These are phyloP conservation scores for Teleiodes luculella DNA, from an alignment of 2,888 invertebrate genomes.

Conservation along the genomic window DNA sequence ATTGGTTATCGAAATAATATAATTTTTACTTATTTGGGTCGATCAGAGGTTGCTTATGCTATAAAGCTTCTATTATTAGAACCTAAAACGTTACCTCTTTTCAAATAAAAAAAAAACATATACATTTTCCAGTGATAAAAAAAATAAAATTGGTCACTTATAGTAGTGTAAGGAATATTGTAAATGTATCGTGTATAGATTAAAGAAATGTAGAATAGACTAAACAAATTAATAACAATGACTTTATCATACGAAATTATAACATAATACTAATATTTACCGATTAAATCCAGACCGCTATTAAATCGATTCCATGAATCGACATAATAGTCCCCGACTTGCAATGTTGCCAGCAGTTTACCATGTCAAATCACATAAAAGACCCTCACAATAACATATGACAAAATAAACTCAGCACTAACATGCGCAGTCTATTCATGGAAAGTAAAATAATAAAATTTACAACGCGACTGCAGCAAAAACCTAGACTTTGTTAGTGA, in stretches of 20 bases:
- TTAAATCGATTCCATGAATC: not conserved
- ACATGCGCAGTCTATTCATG: constrained; percentile 10
- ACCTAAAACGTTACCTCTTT: too few species aligned
- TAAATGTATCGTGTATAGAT: too few species aligned
- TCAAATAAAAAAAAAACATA: not conserved
- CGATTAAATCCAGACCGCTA: too few species aligned
- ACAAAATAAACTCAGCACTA: constrained; percentile 10
- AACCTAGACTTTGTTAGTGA: constrained; percentile 10
- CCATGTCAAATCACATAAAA: constrained; percentile 2
- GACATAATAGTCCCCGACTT: not conserved
- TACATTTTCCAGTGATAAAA: not conserved
- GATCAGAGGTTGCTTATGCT: too few species aligned
- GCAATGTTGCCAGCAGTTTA: not conserved
- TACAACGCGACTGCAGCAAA: constrained; percentile 12
- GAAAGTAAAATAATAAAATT: constrained; percentile 16
- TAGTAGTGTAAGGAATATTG: too few species aligned
- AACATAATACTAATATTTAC: not conserved
- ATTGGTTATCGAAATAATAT: too few species aligned
- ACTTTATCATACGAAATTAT: too few species aligned
- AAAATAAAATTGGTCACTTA: too few species aligned
- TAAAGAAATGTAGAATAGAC: too few species aligned
- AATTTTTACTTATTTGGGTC: too few species aligned
- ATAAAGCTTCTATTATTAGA: too few species aligned
- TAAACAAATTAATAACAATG: too few species aligned
- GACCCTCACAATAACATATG: constrained; percentile 8